Base-by-base conservation (phyloP, 2,888 invertebrate genomes). In the Agrochola lota region DNA sequence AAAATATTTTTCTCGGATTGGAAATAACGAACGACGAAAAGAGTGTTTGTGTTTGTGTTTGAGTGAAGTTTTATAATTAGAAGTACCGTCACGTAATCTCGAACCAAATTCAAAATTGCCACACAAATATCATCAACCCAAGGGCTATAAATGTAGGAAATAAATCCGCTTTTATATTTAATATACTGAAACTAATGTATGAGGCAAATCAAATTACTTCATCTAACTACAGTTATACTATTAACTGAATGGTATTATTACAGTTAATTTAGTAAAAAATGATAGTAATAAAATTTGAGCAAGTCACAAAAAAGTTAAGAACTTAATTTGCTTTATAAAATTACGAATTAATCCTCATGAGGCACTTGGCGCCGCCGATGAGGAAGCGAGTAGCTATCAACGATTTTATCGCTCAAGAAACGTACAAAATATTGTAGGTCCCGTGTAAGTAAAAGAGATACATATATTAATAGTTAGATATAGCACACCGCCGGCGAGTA, bases 361-460 rank as follows among this genome's bases (percentile, higher is more conserved):
- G 15, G 1, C 15, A 26, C 26, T 6, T 55, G 11, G 0, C 52
- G 8, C 8, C 20, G 52, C 23, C 23, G 23, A 57, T 0, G 26
- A 15, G 6, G 26, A 57, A n/a, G n/a, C 55, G 55, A 57, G n/a
- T n/a, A 57, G n/a, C n/a, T n/a, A 11, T n/a, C n/a, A 11, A n/a
- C n/a, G 15, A 26, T 15, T 59, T 26, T 15, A 1, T 15, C 57
- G 26, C 26, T 6, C 15, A 59, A 26, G n/a, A 59, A 15, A 26
- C 57, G 12, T 59, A 59, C 57, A 59, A 59, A 57, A n/a, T 3
- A 20, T 52, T 52, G 0, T 20, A 17, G 57, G 57, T 57, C 11
- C 57, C 11, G n/a, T 57, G 57, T n/a, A 57, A 57, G n/a, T 57
- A n/a, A 57, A n/a, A n/a, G 57, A 57, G n/a, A 57, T 57, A n/a